Evolutionary conservation across 2,888 invertebrate species (phyloP), one percentile per base, ranked within the genome.

Genomic region (Clanis bilineata): DNA sequence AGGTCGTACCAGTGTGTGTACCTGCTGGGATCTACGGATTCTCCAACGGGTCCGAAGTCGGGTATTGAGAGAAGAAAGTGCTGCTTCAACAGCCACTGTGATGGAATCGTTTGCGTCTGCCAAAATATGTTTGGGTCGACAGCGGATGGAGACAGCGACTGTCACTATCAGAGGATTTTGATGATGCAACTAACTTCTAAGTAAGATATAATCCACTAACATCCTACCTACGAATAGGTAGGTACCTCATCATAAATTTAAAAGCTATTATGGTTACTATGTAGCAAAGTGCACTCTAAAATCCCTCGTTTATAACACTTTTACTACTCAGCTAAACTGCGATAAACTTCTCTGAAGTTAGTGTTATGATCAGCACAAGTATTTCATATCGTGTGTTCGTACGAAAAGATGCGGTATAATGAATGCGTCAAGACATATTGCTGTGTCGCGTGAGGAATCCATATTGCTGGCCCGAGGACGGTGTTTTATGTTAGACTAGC

Each of bases 341-440:
- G 15, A 47, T 28, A 28, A 44, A 44, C 12, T 44, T 18, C 23
- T 9, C 12, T 12, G 18, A 12, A 23, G 44, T 44, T 44, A 45
- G 23, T 45, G n/a, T 51, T 18, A 51, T 51, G 47, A 45, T 28
- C 47, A 15, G 28, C 36, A 18, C 28, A 32, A 51, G 28, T 28
- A 51, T 51, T 28, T 51, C 32, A 51, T 51, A 51, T 32, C 28
- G 51, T 51, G 15, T 51, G 28, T 51, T 44, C 32, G 18, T 51
- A 51, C 51, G 10, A 32, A 51, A 51, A 51, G 9, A 51, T 15
- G 51, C 51, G 51, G 32, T 32, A 10, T 51, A 51, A 51, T 51
- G 32, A 28, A 51, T 51, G 32, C 32, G 28, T 32, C 32, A 18
- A 18, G 51, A 51, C 51, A 51, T 51, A 51, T 51, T 51, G 51